Evolutionary conservation across 2,113 vertebrate species (phyloP).

Genomic region (Protobothrops flavoviridis): DNA sequence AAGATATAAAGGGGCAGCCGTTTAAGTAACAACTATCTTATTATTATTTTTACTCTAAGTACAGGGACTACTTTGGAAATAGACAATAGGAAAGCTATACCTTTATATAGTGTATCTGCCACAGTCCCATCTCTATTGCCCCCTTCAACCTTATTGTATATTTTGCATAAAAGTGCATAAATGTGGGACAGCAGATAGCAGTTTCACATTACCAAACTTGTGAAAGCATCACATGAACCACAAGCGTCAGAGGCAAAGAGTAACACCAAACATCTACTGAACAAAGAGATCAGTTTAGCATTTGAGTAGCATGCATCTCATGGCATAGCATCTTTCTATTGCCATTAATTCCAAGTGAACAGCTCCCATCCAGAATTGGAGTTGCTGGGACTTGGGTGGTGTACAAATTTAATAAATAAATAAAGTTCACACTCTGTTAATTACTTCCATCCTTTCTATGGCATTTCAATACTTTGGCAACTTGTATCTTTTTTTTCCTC

Average conservation of each 20-base stretch:
- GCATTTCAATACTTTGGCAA: neutral
- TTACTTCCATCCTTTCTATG: neutral
- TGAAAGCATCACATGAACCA: neutral
- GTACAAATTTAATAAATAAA: neutral
- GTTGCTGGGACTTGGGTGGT: neutral
- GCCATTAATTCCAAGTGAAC: neutral
- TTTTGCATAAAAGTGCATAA: neutral
- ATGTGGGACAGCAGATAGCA: neutral
- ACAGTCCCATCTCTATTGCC: neutral
- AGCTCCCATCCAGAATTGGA: neutral
- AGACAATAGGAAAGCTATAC: neutral
- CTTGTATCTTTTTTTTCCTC: rapidly evolving
- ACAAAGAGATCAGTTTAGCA: neutral
- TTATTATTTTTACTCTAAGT: neutral
- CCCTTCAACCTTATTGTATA: neutral
- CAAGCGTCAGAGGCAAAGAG: neutral
- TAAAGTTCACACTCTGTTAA: neutral
- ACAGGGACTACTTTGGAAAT: neutral
- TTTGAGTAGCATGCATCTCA: neutral
- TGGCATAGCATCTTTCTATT: neutral
- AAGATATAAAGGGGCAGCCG: neutral
- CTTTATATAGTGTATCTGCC: neutral
- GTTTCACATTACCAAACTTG: neutral
- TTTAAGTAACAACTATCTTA: neutral
- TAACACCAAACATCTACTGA: neutral